Evolutionary conservation across 2,113 vertebrate species (phyloP).

Genomic region (Dendrocopos noguchii): DNA sequence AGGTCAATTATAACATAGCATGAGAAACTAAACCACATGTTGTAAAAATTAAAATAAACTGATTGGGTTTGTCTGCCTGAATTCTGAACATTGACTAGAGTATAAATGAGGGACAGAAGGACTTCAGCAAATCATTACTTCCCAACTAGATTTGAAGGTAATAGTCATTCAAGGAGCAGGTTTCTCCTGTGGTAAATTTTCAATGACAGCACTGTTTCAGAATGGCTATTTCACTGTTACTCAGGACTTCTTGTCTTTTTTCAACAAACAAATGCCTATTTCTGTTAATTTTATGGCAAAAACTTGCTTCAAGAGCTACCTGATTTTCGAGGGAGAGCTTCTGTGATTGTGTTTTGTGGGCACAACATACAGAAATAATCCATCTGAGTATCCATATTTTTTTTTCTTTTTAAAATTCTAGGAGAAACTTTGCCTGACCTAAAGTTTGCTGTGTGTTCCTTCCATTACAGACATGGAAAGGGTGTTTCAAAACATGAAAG

Average conservation of each 20-base stretch:
- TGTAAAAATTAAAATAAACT: slow-evolving; percentile 44
- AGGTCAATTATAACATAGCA: slow-evolving; percentile 49
- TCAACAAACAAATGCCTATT: not conserved
- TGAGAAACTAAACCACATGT: slow-evolving; percentile 45
- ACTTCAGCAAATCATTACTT: not conserved
- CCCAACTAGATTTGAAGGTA: not conserved
- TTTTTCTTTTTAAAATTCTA: not conserved
- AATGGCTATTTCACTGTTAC: not conserved
- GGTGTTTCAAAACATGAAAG: not conserved
- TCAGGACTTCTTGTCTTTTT: not conserved
- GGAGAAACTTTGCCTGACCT: not conserved
- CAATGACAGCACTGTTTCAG: not conserved
- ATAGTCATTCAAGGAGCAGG: not conserved
- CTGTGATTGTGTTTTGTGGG: not conserved
- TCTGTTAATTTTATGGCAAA: not conserved
- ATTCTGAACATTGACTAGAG: not conserved
- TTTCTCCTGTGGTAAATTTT: not conserved
- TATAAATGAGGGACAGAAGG: not conserved
- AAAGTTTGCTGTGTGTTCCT: not conserved
- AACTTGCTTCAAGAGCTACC: not conserved
- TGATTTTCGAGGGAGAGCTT: not conserved
- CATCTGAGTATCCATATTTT: not conserved
- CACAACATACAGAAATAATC: not conserved
- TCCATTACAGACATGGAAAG: not conserved
- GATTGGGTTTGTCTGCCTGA: not conserved